Base-by-base conservation (phyloP, 2,888 invertebrate genomes). In the Acanthosepion pharaonis region DNA sequence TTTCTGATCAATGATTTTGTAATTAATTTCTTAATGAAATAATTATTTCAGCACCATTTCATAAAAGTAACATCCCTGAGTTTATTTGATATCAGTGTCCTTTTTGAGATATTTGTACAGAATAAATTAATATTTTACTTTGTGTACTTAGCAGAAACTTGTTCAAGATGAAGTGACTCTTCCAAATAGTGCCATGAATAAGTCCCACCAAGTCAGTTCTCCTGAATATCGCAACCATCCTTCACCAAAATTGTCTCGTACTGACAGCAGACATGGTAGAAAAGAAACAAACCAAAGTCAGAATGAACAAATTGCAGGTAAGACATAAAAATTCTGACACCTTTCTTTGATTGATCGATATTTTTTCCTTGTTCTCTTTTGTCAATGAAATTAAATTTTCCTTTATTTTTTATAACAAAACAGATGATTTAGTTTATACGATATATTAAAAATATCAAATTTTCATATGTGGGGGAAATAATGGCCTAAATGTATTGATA, bases 301-400 rank as follows among this genome's bases (percentile, higher is more conserved):
- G 33, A 78, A 78, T 78, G 78, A 78, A 78, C 78, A 78, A 78
- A 78, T 78, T 78, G n/a, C 78, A 78, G 78, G 78, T 78, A 78
- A 78, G n/a, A 78, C 8, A 78, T 33, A n/a, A 78, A 11, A n/a
- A n/a, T 33, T 11, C 78, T 78, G n/a, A n/a, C 5, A 78, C 33
- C 1, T 78, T 78, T 78, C n/a, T n/a, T 11, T 78, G n/a, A 9
- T 78, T 78, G n/a, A 33, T n/a, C 0, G 11, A 15, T n/a, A 33
- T 33, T 78, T 78, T 78, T 5, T 9, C n/a, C 15, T 78, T n/a
- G n/a, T n/a, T 78, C n/a, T 33, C 9, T 78, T 78, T 78, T 18
- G n/a, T 1, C n/a, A 78, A 2, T n/a, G 11, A 11, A 78, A 33
- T n/a, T n/a, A 33, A n/a, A 9, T n/a, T n/a, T 78, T 23, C 23